Conservation (phyloP, 2,888 invertebrate genomes). For the Bombylius discolor region DNA sequence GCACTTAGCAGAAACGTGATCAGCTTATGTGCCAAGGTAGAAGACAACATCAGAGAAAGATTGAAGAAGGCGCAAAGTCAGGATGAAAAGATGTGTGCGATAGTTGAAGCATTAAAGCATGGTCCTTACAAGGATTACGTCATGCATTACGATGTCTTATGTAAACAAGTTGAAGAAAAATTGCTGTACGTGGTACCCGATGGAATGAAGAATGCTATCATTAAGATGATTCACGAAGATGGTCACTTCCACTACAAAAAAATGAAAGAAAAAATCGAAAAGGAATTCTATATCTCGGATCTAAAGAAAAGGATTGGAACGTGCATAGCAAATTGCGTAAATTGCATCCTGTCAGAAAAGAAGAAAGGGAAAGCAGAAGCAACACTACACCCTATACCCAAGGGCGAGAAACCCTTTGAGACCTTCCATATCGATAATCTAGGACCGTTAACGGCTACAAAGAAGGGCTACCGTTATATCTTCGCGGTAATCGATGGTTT, state of each 20-base stretch:
- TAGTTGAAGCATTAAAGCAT: not conserved
- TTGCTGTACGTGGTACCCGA: slow-evolving; percentile 8
- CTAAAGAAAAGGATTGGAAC: not conserved
- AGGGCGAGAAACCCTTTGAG: slow-evolving; percentile 21
- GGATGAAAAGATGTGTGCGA: slow-evolving; percentile 6
- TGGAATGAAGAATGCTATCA: not conserved
- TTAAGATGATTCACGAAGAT: not conserved
- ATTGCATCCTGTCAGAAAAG: slow-evolving; percentile 14
- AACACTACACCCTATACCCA: slow-evolving; percentile 22
- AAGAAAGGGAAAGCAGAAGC: slow-evolving; percentile 24
- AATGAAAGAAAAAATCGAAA: not conserved
- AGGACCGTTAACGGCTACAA: slow-evolving; percentile 20
- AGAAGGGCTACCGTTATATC: slow-evolving; percentile 22
- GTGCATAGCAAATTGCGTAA: slow-evolving; percentile 1
- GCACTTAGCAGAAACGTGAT: slow-evolving; percentile 15
- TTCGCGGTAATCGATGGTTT: slow-evolving; percentile 24
- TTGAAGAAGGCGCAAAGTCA: slow-evolving; percentile 1
- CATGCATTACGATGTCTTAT: not conserved
- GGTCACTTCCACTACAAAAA: slow-evolving; percentile 2
- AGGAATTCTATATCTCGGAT: not conserved
- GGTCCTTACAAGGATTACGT: not conserved
- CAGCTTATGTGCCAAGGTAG: slow-evolving; percentile 1
- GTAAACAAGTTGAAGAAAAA: not conserved
- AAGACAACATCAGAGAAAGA: slow-evolving; percentile 2
- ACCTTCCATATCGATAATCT: slow-evolving; percentile 27